Conservation (phyloP, 2,888 invertebrate species). For the Phyto melanocephala region DNA sequence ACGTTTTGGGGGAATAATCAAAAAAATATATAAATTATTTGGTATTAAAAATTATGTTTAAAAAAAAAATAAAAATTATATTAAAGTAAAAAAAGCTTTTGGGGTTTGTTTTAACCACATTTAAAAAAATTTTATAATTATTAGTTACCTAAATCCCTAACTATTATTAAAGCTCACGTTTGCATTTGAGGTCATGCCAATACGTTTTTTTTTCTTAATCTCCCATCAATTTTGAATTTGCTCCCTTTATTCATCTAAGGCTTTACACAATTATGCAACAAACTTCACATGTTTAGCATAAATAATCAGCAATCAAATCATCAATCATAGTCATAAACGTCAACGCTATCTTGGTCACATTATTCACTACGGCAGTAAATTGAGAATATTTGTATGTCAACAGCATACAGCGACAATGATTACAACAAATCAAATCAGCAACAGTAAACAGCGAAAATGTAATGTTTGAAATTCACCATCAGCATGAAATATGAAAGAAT, state of each 20-base stretch:
- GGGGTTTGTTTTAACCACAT: too few species aligned
- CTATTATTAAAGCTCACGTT: constrained; percentile 30
- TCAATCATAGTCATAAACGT: constrained; percentile 29
- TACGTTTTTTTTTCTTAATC: neutral
- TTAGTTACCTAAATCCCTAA: neutral
- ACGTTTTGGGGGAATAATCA: too few species aligned
- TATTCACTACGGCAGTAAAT: neutral
- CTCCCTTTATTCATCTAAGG: neutral
- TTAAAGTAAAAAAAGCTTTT: neutral
- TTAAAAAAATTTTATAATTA: neutral
- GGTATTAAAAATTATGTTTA: too few species aligned
- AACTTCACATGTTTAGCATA: constrained; percentile 49
- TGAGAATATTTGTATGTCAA: constrained; percentile 34
- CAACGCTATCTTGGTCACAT: neutral
- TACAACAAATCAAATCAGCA: constrained; percentile 36
- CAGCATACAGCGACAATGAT: constrained; percentile 14
- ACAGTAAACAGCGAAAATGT: neutral
- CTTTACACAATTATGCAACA: constrained; percentile 29
- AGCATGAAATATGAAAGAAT: neutral
- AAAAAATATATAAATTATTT: too few species aligned
- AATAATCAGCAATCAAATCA: constrained; percentile 51
- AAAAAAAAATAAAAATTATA: neutral
- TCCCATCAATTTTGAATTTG: constrained; percentile 17
- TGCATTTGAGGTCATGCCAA: neutral
- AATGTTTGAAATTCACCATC: neutral